Base-by-base conservation (phyloP, 2,888 invertebrate genomes). In the Pheosia tremula region DNA sequence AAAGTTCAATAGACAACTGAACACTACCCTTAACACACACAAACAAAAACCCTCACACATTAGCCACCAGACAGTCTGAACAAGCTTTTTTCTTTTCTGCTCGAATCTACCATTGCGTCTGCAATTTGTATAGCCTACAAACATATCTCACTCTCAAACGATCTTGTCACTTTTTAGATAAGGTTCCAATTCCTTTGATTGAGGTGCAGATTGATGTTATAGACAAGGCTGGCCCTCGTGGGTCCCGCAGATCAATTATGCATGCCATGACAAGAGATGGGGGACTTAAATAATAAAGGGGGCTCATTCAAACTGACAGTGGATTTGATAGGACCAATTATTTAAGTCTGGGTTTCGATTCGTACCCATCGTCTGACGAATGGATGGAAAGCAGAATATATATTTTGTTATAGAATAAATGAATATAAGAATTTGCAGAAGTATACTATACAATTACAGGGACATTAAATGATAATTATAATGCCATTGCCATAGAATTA, bases 221-320 rank as follows among this genome's bases (percentile, higher is more conserved):
- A 78, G 71, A 75, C 70, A 72, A 66, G 68, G 66, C 68, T 74
- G 71, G 70, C 73, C 75, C 79, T 80, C 77, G 74, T 72, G 80
- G 78, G 75, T 67, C 72, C 69, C 67, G 72, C 75, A 68, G 79
- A 84, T 87, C 83, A 87, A 87, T 87, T 86, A 87, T 88, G 84
- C 83, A 86, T 79, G 72, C 73, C 72, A 63, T 77, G 80, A 83
- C 81, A 81, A 80, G 81, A 82, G 79, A 76, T 72, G 69, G 73
- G 78, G 66, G 75, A 75, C 67, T 81, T 81, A 72, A 84, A 87
- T 86, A 83, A 84, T 85, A 75, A 79, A 83, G 72, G 65, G 69
- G 74, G 71, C 70, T 73, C 70, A 70, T 79, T 77, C 74, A 72
- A 75, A 70, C 61, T 68, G 68, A 64, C 66, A 60, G 65, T 59